Evolutionary conservation across 2,797 vertebrate species (phyloP), one percentile per base, ranked within the genome.

Genomic region (Anas bahamensis): DNA sequence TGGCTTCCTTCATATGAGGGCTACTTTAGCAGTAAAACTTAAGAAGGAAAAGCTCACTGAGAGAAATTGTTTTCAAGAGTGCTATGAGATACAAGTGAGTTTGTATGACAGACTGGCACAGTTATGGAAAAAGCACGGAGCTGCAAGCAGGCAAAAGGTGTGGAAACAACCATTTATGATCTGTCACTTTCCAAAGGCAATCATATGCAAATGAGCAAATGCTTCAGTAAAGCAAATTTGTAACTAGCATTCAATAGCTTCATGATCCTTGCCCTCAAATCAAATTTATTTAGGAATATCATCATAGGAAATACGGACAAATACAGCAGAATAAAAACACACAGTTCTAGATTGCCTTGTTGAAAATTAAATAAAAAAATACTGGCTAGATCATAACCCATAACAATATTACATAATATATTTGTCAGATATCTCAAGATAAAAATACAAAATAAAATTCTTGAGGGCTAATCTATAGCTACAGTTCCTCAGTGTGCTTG

Each of bases 221-320:
- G 5, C 69, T 89, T 80, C 70, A 66, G 50, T 71, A 90, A 93
- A 69, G 61, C 85, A 73, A 77, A 81, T 66, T 46, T 92, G 63
- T 48, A 93, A 91, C 88, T 91, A 82, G 93, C 37, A 92, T 66
- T 72, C 93, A 93, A 87, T 66, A 97, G 70, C 72, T 93, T 95
- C 90, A 93, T 41, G 35, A 90, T 95, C 70, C 65, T 95, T 96
- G 91, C 89, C 94, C 94, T 97, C 96, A 95, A 97, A 95, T 97
- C 83, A 94, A 76, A 97, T 98, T 98, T 98, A 98, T 98, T 98
- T 96, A 94, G 93, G 89, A 96, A 95, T 95, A 96, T 96, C 79
- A 76, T 96, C 93, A 92, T 97, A 96, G 79, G 97, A 97, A 97
- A 95, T 96, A 97, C 68, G 88, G 96, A 97, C 96, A 97, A 96